Conservation (phyloP, 1,140 invertebrate species). For the Galleria mellonella region DNA sequence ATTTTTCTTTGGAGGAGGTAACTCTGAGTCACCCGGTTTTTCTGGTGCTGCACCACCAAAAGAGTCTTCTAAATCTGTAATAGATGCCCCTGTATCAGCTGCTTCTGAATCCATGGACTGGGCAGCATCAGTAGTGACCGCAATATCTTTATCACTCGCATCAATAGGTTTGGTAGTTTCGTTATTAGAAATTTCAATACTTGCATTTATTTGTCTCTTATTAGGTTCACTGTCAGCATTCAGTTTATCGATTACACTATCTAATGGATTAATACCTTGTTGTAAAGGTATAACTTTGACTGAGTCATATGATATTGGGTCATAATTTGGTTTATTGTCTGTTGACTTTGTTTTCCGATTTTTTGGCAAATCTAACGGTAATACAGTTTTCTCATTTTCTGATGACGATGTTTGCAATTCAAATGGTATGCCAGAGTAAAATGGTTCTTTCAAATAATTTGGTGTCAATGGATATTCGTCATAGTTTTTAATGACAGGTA, state of each 20-base stretch:
- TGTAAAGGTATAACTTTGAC: constrained; percentile 61
- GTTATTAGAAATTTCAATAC: constrained; percentile 28
- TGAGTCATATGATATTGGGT: constrained; percentile 59
- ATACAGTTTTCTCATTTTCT: constrained; percentile 35
- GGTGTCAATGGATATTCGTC: constrained; percentile 22
- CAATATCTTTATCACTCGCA: constrained; percentile 16
- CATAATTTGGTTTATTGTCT: constrained; percentile 31
- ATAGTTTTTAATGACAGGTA: constrained; percentile 10
- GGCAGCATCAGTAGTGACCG: constrained; percentile 18
- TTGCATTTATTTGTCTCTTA: constrained; percentile 58
- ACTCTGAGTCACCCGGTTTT: constrained; percentile 73
- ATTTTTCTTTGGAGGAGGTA: constrained; percentile 79
- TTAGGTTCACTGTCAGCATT: constrained; percentile 53
- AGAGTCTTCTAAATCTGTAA: constrained; percentile 83
- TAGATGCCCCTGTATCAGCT: constrained; percentile 58
- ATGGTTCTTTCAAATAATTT: constrained; percentile 52
- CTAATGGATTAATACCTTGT: constrained; percentile 43
- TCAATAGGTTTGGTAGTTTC: constrained; percentile 15
- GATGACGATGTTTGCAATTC: constrained; percentile 58
- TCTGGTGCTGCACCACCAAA: constrained; percentile 79
- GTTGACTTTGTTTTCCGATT: constrained; percentile 40
- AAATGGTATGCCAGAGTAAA: constrained; percentile 46
- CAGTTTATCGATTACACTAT: constrained; percentile 27
- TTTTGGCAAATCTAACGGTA: constrained; percentile 54
- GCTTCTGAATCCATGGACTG: constrained; percentile 36